Evolutionary conservation across 2,113 vertebrate genomes (phyloP), one percentile per base, ranked within the genome.

Genomic region (Nasalis larvatus): DNA sequence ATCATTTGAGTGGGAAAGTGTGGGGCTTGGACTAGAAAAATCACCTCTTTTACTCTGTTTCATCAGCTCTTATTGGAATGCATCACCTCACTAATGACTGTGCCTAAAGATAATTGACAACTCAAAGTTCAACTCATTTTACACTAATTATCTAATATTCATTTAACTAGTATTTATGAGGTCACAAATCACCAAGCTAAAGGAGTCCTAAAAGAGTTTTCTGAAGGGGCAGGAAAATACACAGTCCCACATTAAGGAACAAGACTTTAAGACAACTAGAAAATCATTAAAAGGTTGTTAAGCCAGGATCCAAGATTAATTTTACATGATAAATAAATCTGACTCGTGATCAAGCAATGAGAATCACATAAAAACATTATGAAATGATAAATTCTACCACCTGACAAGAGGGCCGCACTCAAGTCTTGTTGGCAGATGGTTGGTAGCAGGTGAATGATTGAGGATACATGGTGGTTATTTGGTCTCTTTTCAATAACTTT

Each of bases 121-220:
- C 66, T 95, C 40, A 58, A 93, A 69, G 18, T 86, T 52, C 95
- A 93, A 69, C 18, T 86, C 66, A 96, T 35, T 83, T 89, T 96
- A 89, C n/a, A 84, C 69, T 45, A 95, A 37, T 93, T 95, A 87
- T 32, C 86, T 92, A 82, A 86, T 66, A 66, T 69, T 76, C 78
- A 82, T 80, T 83, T 73, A 47, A 56, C 30, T 80, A 66, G 85
- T 63, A 27, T 88, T 68, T 90, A 76, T 94, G 87, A 94, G 94
- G 56, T 91, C 73, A 82, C 77, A 88, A 91, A 77, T 96, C 47
- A 90, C n/a, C 91, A 77, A 94, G 47, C 66, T 63, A 71, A 87
- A 74, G 69, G 92, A 86, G 73, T 86, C 49, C 35, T 76, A 32
- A 37, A 87, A 94, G 93, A 47, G 11, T 16, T 10, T 49, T 84